Evolutionary conservation across 2,113 vertebrate genomes (phyloP), one percentile per base, ranked within the genome.

Genomic region (Alethe diademata): DNA sequence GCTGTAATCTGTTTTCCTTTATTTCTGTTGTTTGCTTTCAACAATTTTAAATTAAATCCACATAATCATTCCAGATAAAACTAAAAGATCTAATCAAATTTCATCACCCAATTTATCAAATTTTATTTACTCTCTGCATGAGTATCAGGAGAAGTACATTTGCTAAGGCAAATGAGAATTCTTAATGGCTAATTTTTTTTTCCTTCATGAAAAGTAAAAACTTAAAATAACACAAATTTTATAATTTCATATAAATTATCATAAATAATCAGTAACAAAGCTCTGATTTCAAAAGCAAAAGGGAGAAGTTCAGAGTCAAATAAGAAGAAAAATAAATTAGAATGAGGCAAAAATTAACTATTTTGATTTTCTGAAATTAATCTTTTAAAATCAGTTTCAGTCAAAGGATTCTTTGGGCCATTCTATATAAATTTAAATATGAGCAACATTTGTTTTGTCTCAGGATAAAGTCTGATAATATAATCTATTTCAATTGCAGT

Each of bases 31-130:
- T 54, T 79, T 65, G 13, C 10, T 92, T 86, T 66, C 58, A 80
- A 38, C 78, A 87, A 40, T 38, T 79, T 88, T 50, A 95, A 92
- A 92, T 75, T 83, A 94, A 89, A 96, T 86, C 23, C 40, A 45
- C 5, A 3, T 69, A 75, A 94, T 45, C 40, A 54, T 78, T 90
- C 18, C 43, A 93, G 31, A 80, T 50, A 71, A 80, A 93, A n/a
- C 42, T 57, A 43, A 73, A 73, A 17, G 19, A 76, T 47, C 62
- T 82, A 91, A 88, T 90, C 62, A 73, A 47, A 86, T 73, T 91
- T 75, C 31, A 58, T 78, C 13, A 3, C 35, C 14, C 16, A 57
- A 11, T 92, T 93, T 91, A 82, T 83, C 28, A 88, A 75, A 62
- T 86, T 94, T 88, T 35, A 70, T 79, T 86, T 84, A 86, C 31